Evolutionary conservation across 2,888 invertebrate genomes (phyloP), one percentile per base, ranked within the genome.

Genomic region (Mythimna ferrago): DNA sequence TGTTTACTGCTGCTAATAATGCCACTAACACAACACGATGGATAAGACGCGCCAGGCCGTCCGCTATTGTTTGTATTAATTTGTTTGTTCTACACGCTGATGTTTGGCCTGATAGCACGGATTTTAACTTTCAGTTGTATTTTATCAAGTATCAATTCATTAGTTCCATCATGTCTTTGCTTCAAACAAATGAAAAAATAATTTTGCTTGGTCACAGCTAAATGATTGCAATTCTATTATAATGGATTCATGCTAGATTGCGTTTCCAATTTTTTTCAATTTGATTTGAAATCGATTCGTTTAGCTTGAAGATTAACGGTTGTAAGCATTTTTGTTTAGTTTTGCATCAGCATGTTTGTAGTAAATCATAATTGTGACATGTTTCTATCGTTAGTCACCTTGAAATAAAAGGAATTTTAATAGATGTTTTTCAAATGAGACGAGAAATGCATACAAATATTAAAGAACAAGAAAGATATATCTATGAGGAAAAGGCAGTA

Each of bases 261-360:
- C 80, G 82, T 81, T 78, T 81, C 73, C 69, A 84, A 84, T 78
- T 82, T 82, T 78, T 75, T 73, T 79, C 76, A 83, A 84, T 84
- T 84, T 81, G 61, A 78, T 81, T 82, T 78, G 44, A 74, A 84
- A 84, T 84, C 64, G 79, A 84, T 84, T 84, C 82, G 84, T 81
- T 84, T 73, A 64, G 82, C 74, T 75, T 69, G 69, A 67, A 84
- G 65, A 76, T 78, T 82, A 82, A 76, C 78, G 66, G 75, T 77
- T 77, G 51, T 73, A 76, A 73, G 75, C 48, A 76, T 68, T 81
- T 75, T 70, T 77, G 69, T 80, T 70, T 73, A 62, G 75, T 75
- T 83, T 79, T 79, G 79, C 71, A 68, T 78, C 75, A 65, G 65
- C 66, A 67, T 78, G 62, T 76, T 79, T 81, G 78, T 56, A 26